Percentiles rank a stretch among this genome's conserved stretches.
Evolutionary conservation across 1,140 invertebrate species (phyloP).

Genomic region (Neotoxoptera formosana): DNA sequence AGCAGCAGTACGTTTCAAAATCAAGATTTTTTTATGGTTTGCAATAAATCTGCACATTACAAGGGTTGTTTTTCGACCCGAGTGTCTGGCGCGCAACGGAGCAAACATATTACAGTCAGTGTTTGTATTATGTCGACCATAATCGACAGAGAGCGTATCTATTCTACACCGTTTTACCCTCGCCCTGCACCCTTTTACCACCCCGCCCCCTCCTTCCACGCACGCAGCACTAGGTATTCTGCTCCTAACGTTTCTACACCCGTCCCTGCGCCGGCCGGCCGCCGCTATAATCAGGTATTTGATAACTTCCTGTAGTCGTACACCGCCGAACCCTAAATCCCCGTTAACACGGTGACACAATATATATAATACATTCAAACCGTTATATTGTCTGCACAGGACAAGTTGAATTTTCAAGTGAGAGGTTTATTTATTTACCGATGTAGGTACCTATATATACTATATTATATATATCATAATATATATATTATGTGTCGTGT

Average conservation of each 20-base stretch:
- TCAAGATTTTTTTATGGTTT: not conserved
- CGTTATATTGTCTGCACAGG: not conserved
- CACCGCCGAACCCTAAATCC: not conserved
- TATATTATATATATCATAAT: no score
- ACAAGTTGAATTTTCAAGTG: not conserved
- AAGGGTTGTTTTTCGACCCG: not conserved
- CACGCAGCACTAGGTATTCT: not conserved
- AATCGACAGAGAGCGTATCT: not conserved
- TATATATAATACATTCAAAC: not conserved
- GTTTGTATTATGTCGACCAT: not conserved
- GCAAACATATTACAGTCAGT: not conserved
- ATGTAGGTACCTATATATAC: not conserved
- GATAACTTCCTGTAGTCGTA: conserved; percentile 25
- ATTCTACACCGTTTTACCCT: not conserved
- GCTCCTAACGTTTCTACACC: not conserved
- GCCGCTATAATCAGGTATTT: not conserved
- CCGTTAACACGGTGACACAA: not conserved
- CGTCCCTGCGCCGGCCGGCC: no score
- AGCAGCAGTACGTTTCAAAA: not conserved
- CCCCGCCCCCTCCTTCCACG: not conserved
- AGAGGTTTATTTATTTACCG: not conserved
- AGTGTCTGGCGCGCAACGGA: not conserved
- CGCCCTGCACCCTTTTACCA: not conserved
- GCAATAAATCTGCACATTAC: not conserved
- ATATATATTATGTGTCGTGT: not conserved